Conservation (phyloP, 2,888 invertebrate genomes). For the Harpagoxenus sublaevis region DNA sequence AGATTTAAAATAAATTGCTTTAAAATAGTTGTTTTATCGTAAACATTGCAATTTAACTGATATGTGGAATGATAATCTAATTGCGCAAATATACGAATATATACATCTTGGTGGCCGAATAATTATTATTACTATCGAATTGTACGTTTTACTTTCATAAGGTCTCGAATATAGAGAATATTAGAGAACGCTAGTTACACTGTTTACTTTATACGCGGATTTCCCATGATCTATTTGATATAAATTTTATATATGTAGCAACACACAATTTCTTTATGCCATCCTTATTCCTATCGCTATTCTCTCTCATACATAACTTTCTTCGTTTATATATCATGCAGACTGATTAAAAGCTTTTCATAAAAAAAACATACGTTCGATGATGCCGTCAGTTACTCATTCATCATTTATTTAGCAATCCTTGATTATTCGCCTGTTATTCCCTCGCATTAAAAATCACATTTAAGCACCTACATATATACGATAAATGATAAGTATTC, state of each 20-base stretch:
- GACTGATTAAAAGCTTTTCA: slow-evolving; percentile 51
- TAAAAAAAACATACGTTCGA: slow-evolving; percentile 49
- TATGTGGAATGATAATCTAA: slow-evolving; percentile 13
- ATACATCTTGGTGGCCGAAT: slow-evolving; percentile 11
- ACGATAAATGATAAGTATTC: slow-evolving; percentile 46
- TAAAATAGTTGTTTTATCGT: slow-evolving; percentile 11
- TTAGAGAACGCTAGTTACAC: slow-evolving; percentile 60
- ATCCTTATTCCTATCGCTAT: slow-evolving; percentile 57
- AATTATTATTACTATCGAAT: slow-evolving; percentile 41
- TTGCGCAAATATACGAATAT: background rate
- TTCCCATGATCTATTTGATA: slow-evolving; percentile 49
- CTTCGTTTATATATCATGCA: slow-evolving; percentile 58
- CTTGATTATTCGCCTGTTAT: slow-evolving; percentile 39
- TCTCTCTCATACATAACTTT: slow-evolving; percentile 63
- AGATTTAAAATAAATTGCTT: slow-evolving; percentile 14
- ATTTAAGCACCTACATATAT: slow-evolving; percentile 43
- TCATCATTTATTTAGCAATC: slow-evolving; percentile 19
- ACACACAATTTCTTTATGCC: slow-evolving; percentile 64
- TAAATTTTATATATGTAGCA: slow-evolving; percentile 67
- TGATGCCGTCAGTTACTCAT: slow-evolving; percentile 19
- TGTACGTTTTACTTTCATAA: slow-evolving; percentile 57
- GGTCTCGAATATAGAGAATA: slow-evolving; percentile 33
- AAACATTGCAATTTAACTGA: slow-evolving; percentile 26
- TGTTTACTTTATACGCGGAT: slow-evolving; percentile 56
- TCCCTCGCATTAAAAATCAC: slow-evolving; percentile 41